Percentiles rank a stretch among this genome's conserved stretches.
Evolutionary conservation across 2,113 vertebrate genomes (phyloP).

Genomic region (Phyllopteryx taeniolatus): DNA sequence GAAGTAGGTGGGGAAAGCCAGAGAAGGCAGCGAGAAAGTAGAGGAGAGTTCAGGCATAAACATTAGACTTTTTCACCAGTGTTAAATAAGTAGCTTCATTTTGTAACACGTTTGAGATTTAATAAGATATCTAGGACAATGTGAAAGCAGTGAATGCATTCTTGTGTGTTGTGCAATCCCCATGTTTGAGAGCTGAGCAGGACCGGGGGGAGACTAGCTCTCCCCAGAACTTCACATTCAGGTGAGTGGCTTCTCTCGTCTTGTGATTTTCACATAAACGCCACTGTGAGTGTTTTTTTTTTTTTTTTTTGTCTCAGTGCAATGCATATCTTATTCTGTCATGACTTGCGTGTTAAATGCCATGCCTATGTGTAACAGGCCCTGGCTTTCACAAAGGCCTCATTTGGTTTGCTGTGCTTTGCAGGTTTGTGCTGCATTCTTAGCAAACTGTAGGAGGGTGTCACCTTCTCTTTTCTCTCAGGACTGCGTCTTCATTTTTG

Average conservation of each 20-base stretch:
- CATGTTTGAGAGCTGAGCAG: conserved; percentile 53
- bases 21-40: conserved; percentile 35
- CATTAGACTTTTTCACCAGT: conserved; percentile 22
- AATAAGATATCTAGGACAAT: conserved; percentile 34
- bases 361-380: conserved; percentile 60
- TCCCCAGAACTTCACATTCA: conserved; percentile 55
- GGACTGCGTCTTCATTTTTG: conserved; percentile 4
- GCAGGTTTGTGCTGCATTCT: conserved; percentile 53
- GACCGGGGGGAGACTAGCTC: conserved; percentile 27
- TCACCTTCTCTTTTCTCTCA: conserved; percentile 17
- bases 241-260: conserved; percentile 57
- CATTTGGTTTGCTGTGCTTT: conserved; percentile 44
- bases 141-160: conserved; percentile 50
- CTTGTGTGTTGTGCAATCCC: conserved; percentile 64
- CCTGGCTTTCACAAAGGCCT: conserved; percentile 36
- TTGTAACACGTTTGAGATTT: conserved; percentile 33
- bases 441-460: conserved; percentile 27
- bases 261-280: conserved; percentile 7
- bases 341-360: conserved; percentile 53
- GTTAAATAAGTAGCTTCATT: conserved; percentile 3
- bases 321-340: conserved; percentile 8
- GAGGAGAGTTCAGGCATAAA: conserved; percentile 57
- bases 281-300: neutral
- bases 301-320: conserved; percentile 1
- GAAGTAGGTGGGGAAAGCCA: conserved; percentile 51